Percentiles rank a stretch among this genome's conserved stretches.
Evolutionary conservation across 1,140 invertebrate species (phyloP).

Genomic region (Papilio xuthus): DNA sequence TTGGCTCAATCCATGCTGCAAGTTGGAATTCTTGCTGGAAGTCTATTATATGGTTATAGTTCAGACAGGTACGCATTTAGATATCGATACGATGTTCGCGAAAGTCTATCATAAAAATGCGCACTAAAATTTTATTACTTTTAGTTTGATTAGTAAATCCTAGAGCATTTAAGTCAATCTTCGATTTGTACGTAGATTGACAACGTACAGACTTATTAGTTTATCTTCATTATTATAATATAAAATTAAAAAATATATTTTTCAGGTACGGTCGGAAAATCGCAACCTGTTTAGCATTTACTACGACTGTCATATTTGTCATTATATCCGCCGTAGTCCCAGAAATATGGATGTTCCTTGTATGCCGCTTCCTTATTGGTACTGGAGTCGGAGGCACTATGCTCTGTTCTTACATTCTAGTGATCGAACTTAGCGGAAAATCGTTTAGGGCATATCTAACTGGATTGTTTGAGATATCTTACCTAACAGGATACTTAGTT

Average conservation of each 20-base stretch:
- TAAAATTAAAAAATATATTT: background rate
- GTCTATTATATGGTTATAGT: constrained; percentile 32
- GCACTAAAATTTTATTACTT: background rate
- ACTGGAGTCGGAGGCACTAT: constrained; percentile 83
- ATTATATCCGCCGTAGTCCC: constrained; percentile 82
- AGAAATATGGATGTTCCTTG: constrained; percentile 83
- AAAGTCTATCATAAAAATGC: background rate
- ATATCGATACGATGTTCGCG: background rate
- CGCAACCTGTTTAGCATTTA: background rate
- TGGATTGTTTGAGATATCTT: constrained; percentile 62
- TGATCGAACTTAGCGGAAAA: constrained; percentile 78
- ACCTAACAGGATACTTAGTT: constrained; percentile 79
- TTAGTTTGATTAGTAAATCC: background rate
- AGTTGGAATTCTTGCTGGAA: constrained; percentile 22
- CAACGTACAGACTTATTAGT: background rate
- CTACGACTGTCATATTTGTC: constrained; percentile 11
- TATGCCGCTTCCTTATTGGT: constrained; percentile 83
- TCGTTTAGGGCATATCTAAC: constrained; percentile 67
- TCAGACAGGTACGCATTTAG: constrained; percentile 20
- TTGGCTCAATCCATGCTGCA: constrained; percentile 28
- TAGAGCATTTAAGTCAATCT: background rate
- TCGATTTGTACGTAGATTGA: background rate
- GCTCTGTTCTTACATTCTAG: constrained; percentile 82
- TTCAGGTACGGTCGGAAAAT: constrained; percentile 18
- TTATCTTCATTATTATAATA: no score